phyloP scores from a whole-genome alignment of 2,113 vertebrate genomes.

The Callopanchax toddi region DNA sequence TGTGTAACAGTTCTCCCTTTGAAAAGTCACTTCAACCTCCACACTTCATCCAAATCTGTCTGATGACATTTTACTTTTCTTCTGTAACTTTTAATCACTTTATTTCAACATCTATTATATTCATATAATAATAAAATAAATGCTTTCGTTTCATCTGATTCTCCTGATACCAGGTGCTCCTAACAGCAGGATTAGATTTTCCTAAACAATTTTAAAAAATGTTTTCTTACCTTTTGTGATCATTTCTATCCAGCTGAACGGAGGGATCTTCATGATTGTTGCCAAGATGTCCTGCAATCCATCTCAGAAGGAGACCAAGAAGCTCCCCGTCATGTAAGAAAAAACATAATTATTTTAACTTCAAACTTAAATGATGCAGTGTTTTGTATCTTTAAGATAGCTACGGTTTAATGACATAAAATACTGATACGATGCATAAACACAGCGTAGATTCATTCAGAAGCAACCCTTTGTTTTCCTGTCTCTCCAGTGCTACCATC shows the following conservation, averaged over 20 bases:
- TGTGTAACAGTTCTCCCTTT: background rate
- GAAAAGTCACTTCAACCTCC: conserved; percentile 3
- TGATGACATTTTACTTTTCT: background rate
- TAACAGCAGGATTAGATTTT: conserved; percentile 2
- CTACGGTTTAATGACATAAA: too few species aligned
- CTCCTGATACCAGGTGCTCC: conserved; percentile 1
- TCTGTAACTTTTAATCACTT: too few species aligned
- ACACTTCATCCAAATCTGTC: background rate
- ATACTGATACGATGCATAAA: too few species aligned
- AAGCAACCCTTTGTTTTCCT: conserved; percentile 14
- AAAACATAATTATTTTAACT: too few species aligned
- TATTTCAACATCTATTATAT: too few species aligned
- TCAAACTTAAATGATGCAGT: too few species aligned
- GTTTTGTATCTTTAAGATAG: too few species aligned
- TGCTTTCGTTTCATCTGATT: conserved; percentile 15
- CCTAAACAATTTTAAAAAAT: conserved; percentile 10
- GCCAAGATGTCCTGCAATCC: conserved; percentile 91
- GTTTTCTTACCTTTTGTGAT: conserved; percentile 1
- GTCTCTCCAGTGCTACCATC: conserved; percentile 83
- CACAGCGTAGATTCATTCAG: too few species aligned
- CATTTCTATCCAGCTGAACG: conserved; percentile 85
- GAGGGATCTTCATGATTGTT: conserved; percentile 92
- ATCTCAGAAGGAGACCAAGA: conserved; percentile 96
- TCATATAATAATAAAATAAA: too few species aligned
- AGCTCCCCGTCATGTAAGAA: conserved; percentile 94